Evolutionary conservation across 2,888 invertebrate genomes (phyloP).

Genomic region (Oscheius sp.): DNA sequence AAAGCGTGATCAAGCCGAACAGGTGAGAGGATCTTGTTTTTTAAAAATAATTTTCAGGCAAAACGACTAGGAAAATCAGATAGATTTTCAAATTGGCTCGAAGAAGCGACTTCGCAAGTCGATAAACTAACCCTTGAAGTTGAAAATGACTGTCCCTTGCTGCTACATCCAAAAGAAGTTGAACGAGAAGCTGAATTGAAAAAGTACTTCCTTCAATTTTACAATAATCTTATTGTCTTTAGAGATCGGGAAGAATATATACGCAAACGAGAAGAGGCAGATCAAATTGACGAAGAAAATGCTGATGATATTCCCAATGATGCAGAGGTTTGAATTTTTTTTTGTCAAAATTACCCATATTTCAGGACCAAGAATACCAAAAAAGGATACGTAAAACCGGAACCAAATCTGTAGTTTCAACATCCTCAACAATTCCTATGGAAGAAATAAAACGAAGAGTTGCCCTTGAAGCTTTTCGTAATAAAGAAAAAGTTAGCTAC

Average conservation of each 20-base stretch:
- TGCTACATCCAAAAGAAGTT: slow-evolving; percentile 37
- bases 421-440: slow-evolving; percentile 57
- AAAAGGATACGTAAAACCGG: slow-evolving; percentile 30
- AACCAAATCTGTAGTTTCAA: slow-evolving; percentile 43
- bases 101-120: slow-evolving; percentile 54
- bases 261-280: slow-evolving; percentile 31
- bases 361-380: slow-evolving; percentile 33
- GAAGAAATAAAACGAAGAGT: slow-evolving; percentile 63
- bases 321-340: slow-evolving; percentile 27
- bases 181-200: slow-evolving; percentile 25
- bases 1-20: slow-evolving; percentile 34
- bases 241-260: slow-evolving; percentile 30
- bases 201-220: neutral
- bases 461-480: slow-evolving; percentile 52
- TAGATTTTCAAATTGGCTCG: slow-evolving; percentile 64
- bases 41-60: slow-evolving; percentile 25
- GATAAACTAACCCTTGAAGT: slow-evolving; percentile 45
- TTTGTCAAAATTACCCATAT: neutral
- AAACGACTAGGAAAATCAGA: slow-evolving; percentile 48
- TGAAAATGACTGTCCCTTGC: slow-evolving; percentile 38
- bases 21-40: slow-evolving; percentile 15
- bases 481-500: slow-evolving; percentile 56
- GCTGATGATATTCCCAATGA: slow-evolving; percentile 13
- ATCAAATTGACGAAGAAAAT: slow-evolving; percentile 9
- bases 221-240: neutral